phyloP scores from a whole-genome alignment of 2,888 invertebrate species.

The Eupithecia inturbata region DNA sequence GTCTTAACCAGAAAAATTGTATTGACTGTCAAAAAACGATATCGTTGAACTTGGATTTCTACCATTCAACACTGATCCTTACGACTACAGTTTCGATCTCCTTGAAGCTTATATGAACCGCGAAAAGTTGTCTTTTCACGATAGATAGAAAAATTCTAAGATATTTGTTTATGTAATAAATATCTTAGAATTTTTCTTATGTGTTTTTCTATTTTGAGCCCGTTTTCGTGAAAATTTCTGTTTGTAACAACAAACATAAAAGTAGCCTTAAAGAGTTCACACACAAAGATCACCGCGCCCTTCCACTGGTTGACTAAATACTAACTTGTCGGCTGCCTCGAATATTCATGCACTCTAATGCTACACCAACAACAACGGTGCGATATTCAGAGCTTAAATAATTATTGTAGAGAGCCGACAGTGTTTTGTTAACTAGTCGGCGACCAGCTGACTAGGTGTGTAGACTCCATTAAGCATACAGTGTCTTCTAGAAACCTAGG shows the following conservation, averaged over 20 bases:
- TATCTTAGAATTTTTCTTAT: neutral
- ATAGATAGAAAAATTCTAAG: neutral
- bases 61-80: neutral
- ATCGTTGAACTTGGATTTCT: neutral
- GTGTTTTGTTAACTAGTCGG: neutral
- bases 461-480: neutral
- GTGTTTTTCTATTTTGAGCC: too few species aligned
- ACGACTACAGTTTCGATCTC: neutral
- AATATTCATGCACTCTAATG: too few species aligned
- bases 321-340: too few species aligned
- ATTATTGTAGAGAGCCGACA: too few species aligned
- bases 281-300: too few species aligned
- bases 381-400: too few species aligned
- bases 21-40: neutral
- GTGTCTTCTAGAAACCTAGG: slow-evolving; percentile 28
- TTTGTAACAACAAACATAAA: too few species aligned
- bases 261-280: too few species aligned
- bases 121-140: neutral
- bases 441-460: neutral
- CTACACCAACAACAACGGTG: too few species aligned
- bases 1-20: neutral
- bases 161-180: neutral
- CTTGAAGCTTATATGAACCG: neutral
- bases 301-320: too few species aligned
- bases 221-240: too few species aligned